Evolutionary conservation across 2,113 vertebrate species (phyloP), one percentile per base, ranked within the genome.

Genomic region (Fulmarus glacialis): DNA sequence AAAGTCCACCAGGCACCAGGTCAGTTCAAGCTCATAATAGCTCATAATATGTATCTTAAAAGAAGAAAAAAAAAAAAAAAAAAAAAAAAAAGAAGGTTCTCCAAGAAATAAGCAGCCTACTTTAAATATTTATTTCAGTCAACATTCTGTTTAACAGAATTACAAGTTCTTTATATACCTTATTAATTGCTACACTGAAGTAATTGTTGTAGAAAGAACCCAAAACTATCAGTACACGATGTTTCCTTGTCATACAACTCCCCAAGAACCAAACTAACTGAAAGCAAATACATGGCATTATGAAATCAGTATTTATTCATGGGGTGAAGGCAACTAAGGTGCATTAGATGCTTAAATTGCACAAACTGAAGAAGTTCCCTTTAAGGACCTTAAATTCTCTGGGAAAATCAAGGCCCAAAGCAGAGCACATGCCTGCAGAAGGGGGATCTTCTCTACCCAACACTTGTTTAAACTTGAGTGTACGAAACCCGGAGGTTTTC

Each of bases 401-500:
- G 26, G 8, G 15, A 36, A 75, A 88, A 42, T n/a, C 17, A 63
- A 68, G 22, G 17, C 6, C 15, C 5, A 79, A 45, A 34, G 27
- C 26, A 84, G 24, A 81, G 4, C 12, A 68, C 2, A 17, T 55
- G 4, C 6, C 11, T 77, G 20, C 26, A 74, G 50, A 93, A 82
- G 15, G 2, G 5, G 3, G 3, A 55, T 26, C 27, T 71, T 82
- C 5, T 48, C 50, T 71, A 11, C 8, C 36, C 12, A 43, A 34
- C 5, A 30, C 10, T 19, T 15, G 1, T 34, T 78, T 24, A 53
- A 64, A 43, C 4, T 42, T 55, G 23, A 21, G 11, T 27, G 17
- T 12, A 56, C 1, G 2, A 80, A 81, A 64, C 4, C 14, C 45
- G 6, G 8, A 45, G 12, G 19, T 1, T 0, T 48, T 78, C 21